These are phyloP conservation scores for Atlantisia rogersi DNA, from an alignment of 2,113 vertebrate species.

Conservation along the genomic window DNA sequence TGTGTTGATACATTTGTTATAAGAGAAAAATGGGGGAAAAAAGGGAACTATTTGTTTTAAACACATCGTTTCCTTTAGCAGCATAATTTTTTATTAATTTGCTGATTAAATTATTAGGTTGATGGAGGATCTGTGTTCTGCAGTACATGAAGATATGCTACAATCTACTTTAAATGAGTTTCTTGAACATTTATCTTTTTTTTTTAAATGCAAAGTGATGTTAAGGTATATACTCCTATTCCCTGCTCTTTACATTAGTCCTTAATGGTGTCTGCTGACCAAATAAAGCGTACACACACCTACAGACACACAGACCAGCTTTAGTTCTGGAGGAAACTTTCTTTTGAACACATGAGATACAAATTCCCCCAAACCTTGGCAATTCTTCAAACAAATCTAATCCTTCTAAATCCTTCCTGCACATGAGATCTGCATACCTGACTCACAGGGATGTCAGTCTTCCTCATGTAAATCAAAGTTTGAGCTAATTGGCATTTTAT, in stretches of 20 bases:
- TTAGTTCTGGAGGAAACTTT: background rate
- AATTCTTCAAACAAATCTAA: background rate
- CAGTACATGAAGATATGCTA: background rate
- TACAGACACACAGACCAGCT: background rate
- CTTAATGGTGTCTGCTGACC: background rate
- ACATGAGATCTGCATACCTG: background rate
- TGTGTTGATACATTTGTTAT: background rate
- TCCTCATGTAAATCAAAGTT: background rate
- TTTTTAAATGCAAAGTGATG: background rate
- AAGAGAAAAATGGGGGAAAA: background rate
- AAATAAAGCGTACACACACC: background rate
- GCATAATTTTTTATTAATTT: background rate
- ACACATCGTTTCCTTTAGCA: background rate
- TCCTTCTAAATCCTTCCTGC: background rate
- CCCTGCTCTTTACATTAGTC: background rate
- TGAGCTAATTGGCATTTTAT: background rate
- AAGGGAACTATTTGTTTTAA: background rate
- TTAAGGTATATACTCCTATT: background rate
- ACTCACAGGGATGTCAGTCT: background rate
- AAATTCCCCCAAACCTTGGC: background rate
- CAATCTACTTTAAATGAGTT: background rate
- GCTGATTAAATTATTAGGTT: background rate
- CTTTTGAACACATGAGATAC: background rate
- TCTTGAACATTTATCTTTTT: background rate
- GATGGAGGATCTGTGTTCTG: background rate